Evolutionary conservation across 2,888 invertebrate genomes (phyloP), one percentile per base, ranked within the genome.

Genomic region (Caenorhabditis sinica): DNA sequence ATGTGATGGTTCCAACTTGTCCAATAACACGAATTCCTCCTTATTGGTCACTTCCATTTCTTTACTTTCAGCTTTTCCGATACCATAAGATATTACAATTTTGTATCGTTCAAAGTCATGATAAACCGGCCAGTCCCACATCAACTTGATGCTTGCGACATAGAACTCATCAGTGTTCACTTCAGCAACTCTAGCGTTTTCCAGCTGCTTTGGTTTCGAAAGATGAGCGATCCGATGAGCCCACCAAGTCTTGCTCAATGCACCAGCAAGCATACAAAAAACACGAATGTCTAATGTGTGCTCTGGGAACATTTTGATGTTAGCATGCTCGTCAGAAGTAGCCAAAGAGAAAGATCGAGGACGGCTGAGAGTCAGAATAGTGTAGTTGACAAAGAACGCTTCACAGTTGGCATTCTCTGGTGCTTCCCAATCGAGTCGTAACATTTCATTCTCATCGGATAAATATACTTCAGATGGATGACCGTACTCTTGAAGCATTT

Each of bases 151-250:
- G 13, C 85, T 82, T 13, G 92, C 85, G 17, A 90, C 89, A 75
- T 91, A 92, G 84, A 91, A 91, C 28, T 92, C 91, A 68, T 92
- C 91, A 1, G 92, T 92, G 28, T 75, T 77, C 17, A 88, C 80
- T 2, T 75, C 65, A 4, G 79, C 60, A 8, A 92, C 76, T 17
- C 83, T 82, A 6, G 90, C 80, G n/a, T 88, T 88, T 51, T 90
- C 87, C 25, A 91, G 80, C 0, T 88, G 83, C 3, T 81, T 75
- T 8, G 92, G 92, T 68, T 89, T 91, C 30, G 88, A 86, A 11
- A 92, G 80, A 83, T 92, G 89, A 17, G 90, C 87, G 1, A 90
- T 82, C 28, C 91, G 87, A 72, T 89, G 82, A 17, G 91, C 92
- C 88, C 89, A 90, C 92, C 92, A 92, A 8, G 87, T 87, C 61